These are phyloP conservation scores for Sthenelais limicola DNA, from an alignment of 2,888 invertebrate genomes.

Conservation along the genomic window DNA sequence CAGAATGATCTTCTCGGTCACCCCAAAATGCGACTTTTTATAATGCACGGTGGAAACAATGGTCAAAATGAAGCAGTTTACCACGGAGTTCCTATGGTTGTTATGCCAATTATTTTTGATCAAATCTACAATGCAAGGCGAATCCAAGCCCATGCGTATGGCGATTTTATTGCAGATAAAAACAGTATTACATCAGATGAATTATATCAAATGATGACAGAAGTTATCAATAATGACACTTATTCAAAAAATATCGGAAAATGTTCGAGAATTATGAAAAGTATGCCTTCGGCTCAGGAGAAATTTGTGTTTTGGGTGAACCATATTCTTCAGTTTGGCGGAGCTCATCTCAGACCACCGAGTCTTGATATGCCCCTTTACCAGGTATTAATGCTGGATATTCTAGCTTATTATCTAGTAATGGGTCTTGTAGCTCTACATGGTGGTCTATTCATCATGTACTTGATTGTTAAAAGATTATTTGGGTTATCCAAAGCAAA, in stretches of 20 bases:
- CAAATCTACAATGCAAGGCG: neutral
- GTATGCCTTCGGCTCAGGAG: constrained; percentile 15
- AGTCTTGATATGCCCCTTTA: constrained; percentile 23
- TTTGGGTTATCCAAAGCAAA: no score
- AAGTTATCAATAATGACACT: neutral
- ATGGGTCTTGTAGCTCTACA: neutral
- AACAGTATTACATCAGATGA: constrained; percentile 5
- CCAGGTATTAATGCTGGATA: constrained; percentile 23
- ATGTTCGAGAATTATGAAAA: constrained; percentile 18
- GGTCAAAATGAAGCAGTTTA: constrained; percentile 27
- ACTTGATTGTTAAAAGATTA: no score
- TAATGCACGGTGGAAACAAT: constrained; percentile 29
- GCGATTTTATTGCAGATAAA: neutral
- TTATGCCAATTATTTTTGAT: constrained; percentile 1
- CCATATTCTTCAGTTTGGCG: constrained; percentile 22
- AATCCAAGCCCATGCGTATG: constrained; percentile 11
- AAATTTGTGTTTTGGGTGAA: constrained; percentile 23
- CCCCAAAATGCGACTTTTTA: constrained; percentile 15
- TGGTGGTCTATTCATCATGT: neutral
- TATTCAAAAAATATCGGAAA: constrained; percentile 6
- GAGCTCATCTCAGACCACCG: constrained; percentile 5
- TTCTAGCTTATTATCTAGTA: neutral
- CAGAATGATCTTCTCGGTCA: constrained; percentile 25
- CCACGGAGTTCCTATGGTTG: constrained; percentile 19
- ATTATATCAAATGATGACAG: constrained; percentile 1